Percentiles rank a stretch among this genome's conserved stretches.
phyloP scores from a whole-genome alignment of 1,140 invertebrate species.

The Lycorma delicatula region DNA sequence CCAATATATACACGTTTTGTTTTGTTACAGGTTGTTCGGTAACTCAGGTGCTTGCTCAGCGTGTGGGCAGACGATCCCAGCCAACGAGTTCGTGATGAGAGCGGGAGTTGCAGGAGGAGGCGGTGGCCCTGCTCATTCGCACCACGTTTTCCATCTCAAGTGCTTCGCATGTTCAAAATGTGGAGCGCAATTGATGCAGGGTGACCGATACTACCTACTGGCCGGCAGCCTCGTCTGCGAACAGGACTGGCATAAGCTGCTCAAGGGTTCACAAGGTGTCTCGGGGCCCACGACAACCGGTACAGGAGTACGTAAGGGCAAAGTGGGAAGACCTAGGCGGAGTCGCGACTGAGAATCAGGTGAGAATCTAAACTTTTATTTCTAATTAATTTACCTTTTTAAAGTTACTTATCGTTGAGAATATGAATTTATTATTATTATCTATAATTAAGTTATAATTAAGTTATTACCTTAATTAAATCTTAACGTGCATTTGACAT shows the following conservation, averaged over 20 bases:
- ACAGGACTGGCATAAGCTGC: conserved; percentile 85
- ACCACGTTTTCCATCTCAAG: conserved; percentile 82
- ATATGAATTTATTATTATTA: no score
- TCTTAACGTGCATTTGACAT: no score
- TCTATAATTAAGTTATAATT: no score
- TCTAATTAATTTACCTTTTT: no score
- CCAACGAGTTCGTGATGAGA: conserved; percentile 84
- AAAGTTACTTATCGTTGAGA: neutral
- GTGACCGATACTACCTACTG: conserved; percentile 81
- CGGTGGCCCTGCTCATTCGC: conserved; percentile 34
- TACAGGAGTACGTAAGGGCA: conserved; percentile 64
- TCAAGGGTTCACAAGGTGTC: conserved; percentile 54
- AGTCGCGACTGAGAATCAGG: conserved; percentile 58
- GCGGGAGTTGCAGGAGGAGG: conserved; percentile 39
- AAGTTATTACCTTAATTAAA: no score
- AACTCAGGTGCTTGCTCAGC: conserved; percentile 74
- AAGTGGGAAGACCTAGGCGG: conserved; percentile 55
- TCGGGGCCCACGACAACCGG: conserved; percentile 47
- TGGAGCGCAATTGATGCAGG: conserved; percentile 70
- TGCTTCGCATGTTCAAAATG: conserved; percentile 92
- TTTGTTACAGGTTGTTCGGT: conserved; percentile 74
- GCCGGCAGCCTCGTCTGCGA: conserved; percentile 80
- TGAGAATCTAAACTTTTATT: conserved; percentile 17
- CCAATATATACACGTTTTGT: no score
- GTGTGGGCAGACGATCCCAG: conserved; percentile 82